Evolutionary conservation across 1,140 invertebrate genomes (phyloP).

Genomic region (Drosophila takahashii): DNA sequence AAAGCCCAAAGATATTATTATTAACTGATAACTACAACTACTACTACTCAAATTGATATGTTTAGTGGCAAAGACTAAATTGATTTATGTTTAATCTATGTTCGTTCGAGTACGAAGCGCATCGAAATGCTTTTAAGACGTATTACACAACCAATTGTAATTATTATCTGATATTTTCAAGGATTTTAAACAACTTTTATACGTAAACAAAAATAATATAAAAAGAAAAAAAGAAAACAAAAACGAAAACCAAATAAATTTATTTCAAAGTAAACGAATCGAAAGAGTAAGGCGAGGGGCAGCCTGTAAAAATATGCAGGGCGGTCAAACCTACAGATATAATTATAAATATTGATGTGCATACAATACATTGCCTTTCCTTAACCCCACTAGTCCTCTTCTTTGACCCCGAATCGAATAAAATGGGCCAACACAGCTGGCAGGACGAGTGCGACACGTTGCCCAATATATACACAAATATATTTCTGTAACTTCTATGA

Average conservation of each 20-base stretch:
- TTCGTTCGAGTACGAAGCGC: slow-evolving; percentile 55
- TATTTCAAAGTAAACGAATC: slow-evolving; percentile 52
- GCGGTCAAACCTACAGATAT: slow-evolving; percentile 48
- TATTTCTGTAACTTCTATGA: slow-evolving; percentile 80
- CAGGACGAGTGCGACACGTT: slow-evolving; percentile 39
- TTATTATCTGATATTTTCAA: slow-evolving; percentile 81
- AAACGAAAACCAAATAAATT: slow-evolving; percentile 65
- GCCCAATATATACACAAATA: slow-evolving; percentile 64
- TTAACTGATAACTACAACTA: slow-evolving; percentile 51
- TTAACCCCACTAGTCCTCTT: slow-evolving; percentile 36
- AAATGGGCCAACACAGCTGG: slow-evolving; percentile 21
- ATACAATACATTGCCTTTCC: slow-evolving; percentile 44
- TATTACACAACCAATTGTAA: slow-evolving; percentile 72
- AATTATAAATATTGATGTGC: slow-evolving; percentile 54
- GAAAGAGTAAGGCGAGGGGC: slow-evolving; percentile 3
- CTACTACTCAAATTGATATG: slow-evolving; percentile 57
- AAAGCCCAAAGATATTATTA: slow-evolving; percentile 81
- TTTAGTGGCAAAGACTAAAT: slow-evolving; percentile 78
- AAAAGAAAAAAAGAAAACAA: slow-evolving; percentile 33
- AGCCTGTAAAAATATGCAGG: slow-evolving; percentile 39
- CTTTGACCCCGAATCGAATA: slow-evolving; percentile 38
- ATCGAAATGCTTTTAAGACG: slow-evolving; percentile 69
- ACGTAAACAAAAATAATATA: slow-evolving; percentile 63
- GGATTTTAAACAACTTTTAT: slow-evolving; percentile 81
- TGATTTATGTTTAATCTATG: slow-evolving; percentile 64